Percentiles rank a stretch among this genome's conserved stretches.
Conservation (phyloP, 2,888 invertebrate species). For the Fissipunctia ypsillon region DNA sequence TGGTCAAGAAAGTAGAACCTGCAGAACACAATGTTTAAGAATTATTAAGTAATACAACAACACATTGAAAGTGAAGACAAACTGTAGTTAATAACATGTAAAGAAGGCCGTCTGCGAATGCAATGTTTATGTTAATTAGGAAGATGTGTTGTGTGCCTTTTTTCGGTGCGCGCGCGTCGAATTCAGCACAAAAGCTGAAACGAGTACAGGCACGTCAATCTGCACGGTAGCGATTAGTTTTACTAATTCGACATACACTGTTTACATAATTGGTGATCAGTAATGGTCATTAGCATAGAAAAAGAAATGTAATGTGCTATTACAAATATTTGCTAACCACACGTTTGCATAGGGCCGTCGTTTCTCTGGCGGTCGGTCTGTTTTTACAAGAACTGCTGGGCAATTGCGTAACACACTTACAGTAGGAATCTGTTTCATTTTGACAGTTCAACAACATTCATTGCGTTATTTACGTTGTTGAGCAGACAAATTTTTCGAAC, state of each 20-base stretch:
- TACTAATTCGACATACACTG: conserved; percentile 67
- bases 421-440: no score
- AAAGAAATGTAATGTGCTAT: conserved; percentile 49
- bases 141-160: conserved; percentile 70
- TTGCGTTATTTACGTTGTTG: no score
- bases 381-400: no score
- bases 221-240: conserved; percentile 62
- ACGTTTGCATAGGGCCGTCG: no score
- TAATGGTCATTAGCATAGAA: conserved; percentile 58
- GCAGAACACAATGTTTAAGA: conserved; percentile 43
- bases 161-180: conserved; percentile 68
- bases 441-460: no score
- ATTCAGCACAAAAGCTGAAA: conserved; percentile 74
- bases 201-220: conserved; percentile 72
- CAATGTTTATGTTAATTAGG: conserved; percentile 79
- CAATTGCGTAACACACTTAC: no score
- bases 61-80: conserved; percentile 66
- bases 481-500: no score
- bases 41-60: conserved; percentile 64
- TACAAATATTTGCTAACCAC: conserved; percentile 30
- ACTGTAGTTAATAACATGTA: conserved; percentile 59
- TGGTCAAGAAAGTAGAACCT: conserved; percentile 53
- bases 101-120: conserved; percentile 69
- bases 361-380: background rate
- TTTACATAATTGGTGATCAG: conserved; percentile 62